Conservation (phyloP, 2,113 vertebrate species). For the Nibea albiflora region DNA sequence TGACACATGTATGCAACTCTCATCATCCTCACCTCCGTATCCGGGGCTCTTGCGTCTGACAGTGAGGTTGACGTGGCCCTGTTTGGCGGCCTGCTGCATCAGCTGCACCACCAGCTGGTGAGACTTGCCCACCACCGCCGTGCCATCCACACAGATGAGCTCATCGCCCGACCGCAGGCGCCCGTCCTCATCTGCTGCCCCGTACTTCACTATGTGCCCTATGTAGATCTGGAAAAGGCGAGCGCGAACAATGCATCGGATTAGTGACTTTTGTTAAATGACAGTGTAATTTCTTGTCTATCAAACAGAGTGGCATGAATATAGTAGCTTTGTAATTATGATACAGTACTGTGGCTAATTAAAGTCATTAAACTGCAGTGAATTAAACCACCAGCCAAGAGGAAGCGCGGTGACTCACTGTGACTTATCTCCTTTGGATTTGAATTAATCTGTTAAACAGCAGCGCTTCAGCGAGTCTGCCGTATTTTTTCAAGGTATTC, state of each 20-base stretch:
- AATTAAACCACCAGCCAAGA: constrained; percentile 12
- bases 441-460: not conserved
- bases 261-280: not conserved
- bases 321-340: constrained; percentile 6
- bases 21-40: constrained; percentile 89
- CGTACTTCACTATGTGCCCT: constrained; percentile 96
- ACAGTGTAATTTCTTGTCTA: not conserved
- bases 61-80: constrained; percentile 97
- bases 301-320: not conserved
- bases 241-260: not conserved
- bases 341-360: constrained; percentile 5
- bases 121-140: constrained; percentile 97
- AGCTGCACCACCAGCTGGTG: constrained; percentile 99
- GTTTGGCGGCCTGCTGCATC: constrained; percentile 99
- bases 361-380: constrained; percentile 7
- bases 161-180: constrained; percentile 97
- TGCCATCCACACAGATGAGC: constrained; percentile 98
- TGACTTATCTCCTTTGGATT: constrained; percentile 17
- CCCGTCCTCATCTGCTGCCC: constrained; percentile 96
- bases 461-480: constrained; percentile 4
- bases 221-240: constrained; percentile 90
- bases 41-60: constrained; percentile 93
- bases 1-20: not conserved
- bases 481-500: constrained; percentile 36
- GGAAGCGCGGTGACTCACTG: constrained; percentile 1